Evolutionary conservation across 2,797 vertebrate genomes (phyloP).

Genomic region (Myotis findleyi): DNA sequence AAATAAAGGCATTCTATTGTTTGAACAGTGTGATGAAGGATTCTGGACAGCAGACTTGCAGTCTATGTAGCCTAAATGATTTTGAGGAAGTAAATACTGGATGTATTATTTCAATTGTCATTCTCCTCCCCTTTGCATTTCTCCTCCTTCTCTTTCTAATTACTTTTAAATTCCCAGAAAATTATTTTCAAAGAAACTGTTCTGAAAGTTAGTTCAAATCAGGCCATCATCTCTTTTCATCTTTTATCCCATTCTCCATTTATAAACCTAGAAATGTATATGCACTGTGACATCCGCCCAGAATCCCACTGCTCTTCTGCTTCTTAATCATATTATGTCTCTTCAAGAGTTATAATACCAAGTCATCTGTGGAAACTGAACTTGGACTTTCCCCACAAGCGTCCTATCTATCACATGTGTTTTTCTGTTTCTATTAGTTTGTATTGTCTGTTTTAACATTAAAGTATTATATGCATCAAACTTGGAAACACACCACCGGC

Average conservation of each 20-base stretch:
- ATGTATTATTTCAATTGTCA: background rate
- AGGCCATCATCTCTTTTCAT: background rate
- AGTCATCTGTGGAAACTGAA: background rate
- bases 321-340: background rate
- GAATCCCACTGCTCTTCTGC: background rate
- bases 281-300: background rate
- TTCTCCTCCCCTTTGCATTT: background rate
- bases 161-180: background rate
- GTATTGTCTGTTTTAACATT: background rate
- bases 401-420: background rate
- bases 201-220: background rate
- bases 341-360: background rate
- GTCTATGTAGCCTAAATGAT: background rate
- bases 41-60: background rate
- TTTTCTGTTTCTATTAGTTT: slow-evolving; percentile 19
- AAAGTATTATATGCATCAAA: background rate
- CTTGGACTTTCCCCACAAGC: background rate
- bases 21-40: background rate
- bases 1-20: background rate
- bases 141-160: background rate
- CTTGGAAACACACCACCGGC: background rate
- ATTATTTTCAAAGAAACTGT: background rate
- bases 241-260: background rate
- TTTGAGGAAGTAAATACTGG: background rate
- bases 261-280: background rate